Evolutionary conservation across 2,797 vertebrate genomes (phyloP), one percentile per base, ranked within the genome.

Genomic region (Antennarius maculatus): DNA sequence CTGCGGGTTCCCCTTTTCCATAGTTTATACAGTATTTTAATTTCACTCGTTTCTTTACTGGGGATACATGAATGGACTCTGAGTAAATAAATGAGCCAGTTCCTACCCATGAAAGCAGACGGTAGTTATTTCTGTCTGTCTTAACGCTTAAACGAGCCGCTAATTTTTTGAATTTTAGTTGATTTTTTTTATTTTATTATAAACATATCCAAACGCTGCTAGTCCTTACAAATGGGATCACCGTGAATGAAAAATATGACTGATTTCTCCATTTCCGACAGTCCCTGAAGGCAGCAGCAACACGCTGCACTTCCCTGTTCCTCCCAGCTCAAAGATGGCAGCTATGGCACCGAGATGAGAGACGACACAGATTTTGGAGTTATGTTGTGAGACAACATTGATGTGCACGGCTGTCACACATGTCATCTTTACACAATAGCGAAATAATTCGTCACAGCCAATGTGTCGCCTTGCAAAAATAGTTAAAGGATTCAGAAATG

Each of bases 311-410:
- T 90, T 89, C 86, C 85, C 60, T 73, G 77, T 90, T 88, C 74
- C 85, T 84, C 87, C 86, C 77, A 77, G 68, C 48, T 83, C 83
- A 88, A 90, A 90, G 77, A 92, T 92, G 91, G 90, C 84, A 88
- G 84, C 85, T 76, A 54, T 51, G 79, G 73, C 68, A 77, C 77
- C 54, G 66, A 77, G 81, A 88, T 69, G 72, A 87, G 83, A 81
- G 46, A 86, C 85, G 79, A 82, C 72, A 77, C 55, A 6, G 54
- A 77, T 85, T 65, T 55, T 62, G 27, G 69, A 78, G 69, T 71
- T 80, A 80, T 83, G 77, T 71, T 63, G 76, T 79, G 81, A 79
- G 74, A 69, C 62, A 28, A 7, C 46, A 27, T 17, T 1, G 50
- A 41, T 13, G 2, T 57, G 46, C 53, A 7, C 28, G 56, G 60